Conservation (phyloP, 2,888 invertebrate genomes). For the Nephrocerus scutellatus region DNA sequence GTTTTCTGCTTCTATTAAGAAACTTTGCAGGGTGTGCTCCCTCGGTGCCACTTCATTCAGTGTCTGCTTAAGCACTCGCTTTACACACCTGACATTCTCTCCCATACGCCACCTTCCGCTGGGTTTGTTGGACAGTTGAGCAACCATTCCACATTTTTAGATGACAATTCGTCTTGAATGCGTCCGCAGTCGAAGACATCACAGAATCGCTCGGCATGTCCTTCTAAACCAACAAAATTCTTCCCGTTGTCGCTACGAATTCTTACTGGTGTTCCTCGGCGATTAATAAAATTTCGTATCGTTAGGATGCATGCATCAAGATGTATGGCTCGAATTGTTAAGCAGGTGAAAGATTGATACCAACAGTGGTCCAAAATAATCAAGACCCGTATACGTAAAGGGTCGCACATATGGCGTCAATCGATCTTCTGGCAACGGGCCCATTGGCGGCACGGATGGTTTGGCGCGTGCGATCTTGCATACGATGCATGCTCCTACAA, state of each 20-base stretch:
- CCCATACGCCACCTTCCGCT: conserved; percentile 11
- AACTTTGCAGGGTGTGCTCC: conserved; percentile 6
- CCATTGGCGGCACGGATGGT: conserved; percentile 20
- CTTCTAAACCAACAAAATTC: conserved; percentile 14
- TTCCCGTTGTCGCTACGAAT: conserved; percentile 19
- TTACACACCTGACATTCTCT: conserved; percentile 9
- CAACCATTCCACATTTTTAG: conserved; percentile 8
- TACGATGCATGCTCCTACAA: conserved; percentile 7
- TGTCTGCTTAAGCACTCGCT: conserved; percentile 4
- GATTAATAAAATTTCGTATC: conserved; percentile 22
- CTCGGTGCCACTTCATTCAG: conserved; percentile 5
- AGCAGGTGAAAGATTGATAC: conserved; percentile 15
- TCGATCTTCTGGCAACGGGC: conserved; percentile 5
- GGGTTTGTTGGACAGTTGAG: conserved; percentile 12
- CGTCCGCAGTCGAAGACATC: conserved; percentile 6
- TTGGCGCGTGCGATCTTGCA: conserved; percentile 12
- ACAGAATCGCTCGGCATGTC: conserved; percentile 1
- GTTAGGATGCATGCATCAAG: conserved; percentile 18
- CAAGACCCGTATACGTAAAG: conserved; percentile 18
- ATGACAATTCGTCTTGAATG: conserved; percentile 5
- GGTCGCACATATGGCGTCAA: conserved; percentile 5
- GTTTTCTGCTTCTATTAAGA: conserved; percentile 13
- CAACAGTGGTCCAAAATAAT: conserved; percentile 13
- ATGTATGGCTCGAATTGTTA: conserved; percentile 14
- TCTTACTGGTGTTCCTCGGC: conserved; percentile 13